Evolutionary conservation across 2,797 vertebrate species (phyloP).

Genomic region (Epinephelus coioides): DNA sequence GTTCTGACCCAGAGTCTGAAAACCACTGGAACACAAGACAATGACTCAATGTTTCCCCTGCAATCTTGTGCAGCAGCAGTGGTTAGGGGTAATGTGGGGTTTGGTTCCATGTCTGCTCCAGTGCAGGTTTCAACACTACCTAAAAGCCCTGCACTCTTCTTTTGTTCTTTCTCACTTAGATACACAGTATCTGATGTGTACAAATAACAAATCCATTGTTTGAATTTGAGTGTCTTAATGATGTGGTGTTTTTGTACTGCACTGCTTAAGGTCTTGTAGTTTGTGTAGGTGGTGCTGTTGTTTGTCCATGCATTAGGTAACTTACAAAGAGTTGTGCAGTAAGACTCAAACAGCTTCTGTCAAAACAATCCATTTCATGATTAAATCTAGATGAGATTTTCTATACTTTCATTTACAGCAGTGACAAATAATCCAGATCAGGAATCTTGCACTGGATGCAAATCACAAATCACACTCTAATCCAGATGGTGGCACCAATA

Average conservation of each 20-base stretch:
- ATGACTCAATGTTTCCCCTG: constrained; percentile 64
- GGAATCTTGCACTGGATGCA: no score
- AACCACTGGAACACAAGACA: constrained; percentile 49
- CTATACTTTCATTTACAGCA: no score
- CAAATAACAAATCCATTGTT: background rate
- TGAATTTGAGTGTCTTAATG: background rate
- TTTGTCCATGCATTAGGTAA: no score
- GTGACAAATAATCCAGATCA: no score
- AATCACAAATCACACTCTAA: no score
- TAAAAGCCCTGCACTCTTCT: background rate
- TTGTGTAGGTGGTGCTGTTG: no score
- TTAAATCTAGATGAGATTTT: no score
- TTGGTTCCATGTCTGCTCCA: constrained; percentile 35
- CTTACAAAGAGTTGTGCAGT: no score
- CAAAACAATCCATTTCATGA: no score
- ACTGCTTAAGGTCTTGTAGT: background rate
- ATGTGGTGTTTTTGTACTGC: background rate
- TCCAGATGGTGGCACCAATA: no score
- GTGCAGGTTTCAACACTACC: constrained; percentile 22
- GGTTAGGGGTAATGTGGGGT: constrained; percentile 33
- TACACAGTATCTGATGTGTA: background rate
- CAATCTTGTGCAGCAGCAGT: constrained; percentile 35
- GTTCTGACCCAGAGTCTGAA: constrained; percentile 49
- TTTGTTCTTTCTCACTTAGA: background rate
- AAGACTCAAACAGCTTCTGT: no score